Base-by-base conservation (phyloP, 1,140 invertebrate genomes). In the Drosophila malerkotliana region DNA sequence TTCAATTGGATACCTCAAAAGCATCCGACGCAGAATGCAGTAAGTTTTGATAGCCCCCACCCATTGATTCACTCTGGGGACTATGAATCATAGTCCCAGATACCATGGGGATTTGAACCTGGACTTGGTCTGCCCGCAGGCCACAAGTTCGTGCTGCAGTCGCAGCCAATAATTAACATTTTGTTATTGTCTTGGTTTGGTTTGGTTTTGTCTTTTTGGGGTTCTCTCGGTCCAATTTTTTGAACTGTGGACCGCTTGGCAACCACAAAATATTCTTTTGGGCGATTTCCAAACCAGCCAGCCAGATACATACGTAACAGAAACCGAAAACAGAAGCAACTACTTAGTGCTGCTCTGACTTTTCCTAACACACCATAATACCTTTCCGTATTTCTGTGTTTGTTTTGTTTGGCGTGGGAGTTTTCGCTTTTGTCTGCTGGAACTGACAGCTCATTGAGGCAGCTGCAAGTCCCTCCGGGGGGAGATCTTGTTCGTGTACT, bases 231-330 rank as follows among this genome's bases (percentile, higher is more conserved):
- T 59, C 66, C 60, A 61, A 5, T 45, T 15, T 21, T 47, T 30
- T 18, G 26, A 44, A 14, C 41, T 44, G 41, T 78, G 64, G 67
- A 59, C 54, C 53, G 67, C 77, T 73, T 77, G 81, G 74, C 83
- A 85, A 82, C 81, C 82, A 82, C 81, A 61, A 87, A 87, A 85
- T 81, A 85, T 85, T 85, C 81, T 85, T 87, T 87, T 67, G 72
- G 72, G 75, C 67, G 51, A 77, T 81, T 87, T 82, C 82, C 67
- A 82, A 85, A 82, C 28, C 45, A 41, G 55, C 41, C 34, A 51
- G 49, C 80, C 32, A 55, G 48, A 26, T 47, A 56, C 80, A 68
- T 72, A 81, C 63, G 78, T 73, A 77, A 85, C 67, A 66, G 30
- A 67, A 48, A 26, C 54, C 26, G 21, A 39, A 51, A 69, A 45